Conservation (phyloP, 2,888 invertebrate species). For the Epiblema foenella region DNA sequence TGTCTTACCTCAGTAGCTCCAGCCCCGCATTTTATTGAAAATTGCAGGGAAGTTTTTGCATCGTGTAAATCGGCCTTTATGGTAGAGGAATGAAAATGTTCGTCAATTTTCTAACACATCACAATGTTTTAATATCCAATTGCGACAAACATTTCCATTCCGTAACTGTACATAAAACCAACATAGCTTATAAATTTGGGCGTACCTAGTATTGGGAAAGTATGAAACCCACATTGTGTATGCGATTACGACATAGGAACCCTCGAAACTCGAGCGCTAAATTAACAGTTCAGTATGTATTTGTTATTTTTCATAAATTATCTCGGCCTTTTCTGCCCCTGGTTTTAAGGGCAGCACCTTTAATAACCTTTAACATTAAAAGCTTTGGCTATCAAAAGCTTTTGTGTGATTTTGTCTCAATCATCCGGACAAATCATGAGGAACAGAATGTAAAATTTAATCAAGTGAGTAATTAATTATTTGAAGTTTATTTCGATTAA, state of each 20-base stretch:
- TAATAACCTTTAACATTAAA: constrained; percentile 5
- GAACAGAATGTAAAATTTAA: neutral
- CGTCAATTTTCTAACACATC: too few relatives aligned
- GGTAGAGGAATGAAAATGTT: too few relatives aligned
- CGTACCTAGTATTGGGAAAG: too few relatives aligned
- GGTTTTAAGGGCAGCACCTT: constrained; percentile 1
- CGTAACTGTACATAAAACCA: neutral
- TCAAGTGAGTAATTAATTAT: too few relatives aligned
- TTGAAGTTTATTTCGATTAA: too few relatives aligned
- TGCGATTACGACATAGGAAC: constrained; percentile 2
- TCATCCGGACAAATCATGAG: neutral
- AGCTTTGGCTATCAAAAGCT: constrained; percentile 9
- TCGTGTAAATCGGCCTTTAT: too few relatives aligned
- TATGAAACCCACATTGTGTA: too few relatives aligned
- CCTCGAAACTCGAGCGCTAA: constrained; percentile 9
- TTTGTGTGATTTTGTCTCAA: constrained; percentile 22
- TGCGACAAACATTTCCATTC: too few relatives aligned
- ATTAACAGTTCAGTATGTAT: constrained; percentile 21
- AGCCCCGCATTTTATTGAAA: too few relatives aligned
- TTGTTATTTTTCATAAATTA: constrained; percentile 14
- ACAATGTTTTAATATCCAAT: too few relatives aligned
- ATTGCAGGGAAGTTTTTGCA: too few relatives aligned
- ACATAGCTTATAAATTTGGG: neutral
- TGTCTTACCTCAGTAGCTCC: too few relatives aligned
- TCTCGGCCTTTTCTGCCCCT: neutral